Evolutionary conservation across 2,113 vertebrate genomes (phyloP), one percentile per base, ranked within the genome.

Genomic region (Oryzias melastigma): DNA sequence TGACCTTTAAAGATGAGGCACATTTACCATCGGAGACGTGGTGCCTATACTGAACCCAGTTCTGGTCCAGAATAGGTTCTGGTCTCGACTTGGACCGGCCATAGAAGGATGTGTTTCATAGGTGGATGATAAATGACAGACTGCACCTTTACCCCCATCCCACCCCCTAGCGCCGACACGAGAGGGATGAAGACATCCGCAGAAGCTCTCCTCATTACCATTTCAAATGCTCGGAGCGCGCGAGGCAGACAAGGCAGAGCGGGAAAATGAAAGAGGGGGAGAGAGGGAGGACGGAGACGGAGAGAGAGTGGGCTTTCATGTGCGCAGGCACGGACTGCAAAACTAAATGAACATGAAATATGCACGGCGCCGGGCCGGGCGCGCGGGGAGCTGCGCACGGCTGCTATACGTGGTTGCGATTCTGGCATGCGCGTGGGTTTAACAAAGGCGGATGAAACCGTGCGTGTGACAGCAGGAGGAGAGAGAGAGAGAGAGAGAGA

Each of bases 131-230:
- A 81, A 87, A 86, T 86, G 81, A 81, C 84, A 84, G 81, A 80
- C 78, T 84, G 84, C 73, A 87, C 86, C 86, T 85, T 88, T 85
- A 87, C 43, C 43, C n/a, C 45, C 43, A 4, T 13, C 42, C 42
- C 42, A 66, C 20, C 75, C 78, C 79, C 60, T 18, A 79, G 75
- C 77, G 65, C 65, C 75, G 45, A 72, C 76, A 77, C 49, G 57
- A 83, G 80, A 80, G 71, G 80, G 86, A 89, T 89, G 87, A 87
- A 89, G 87, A 89, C 85, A 89, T 89, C 87, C 82, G 85, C 85
- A 87, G 84, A 78, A 87, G 85, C 82, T 85, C 80, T 82, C 55
- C 87, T 89, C 87, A 89, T 89, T 89, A 87, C 82, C 87, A 89
- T 89, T 89, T 89, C 87, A 89, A 89, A 89, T 89, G 85, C 80